Evolutionary conservation across 2,888 invertebrate genomes (phyloP).

Genomic region (Venustoraphidia nigricollis): DNA sequence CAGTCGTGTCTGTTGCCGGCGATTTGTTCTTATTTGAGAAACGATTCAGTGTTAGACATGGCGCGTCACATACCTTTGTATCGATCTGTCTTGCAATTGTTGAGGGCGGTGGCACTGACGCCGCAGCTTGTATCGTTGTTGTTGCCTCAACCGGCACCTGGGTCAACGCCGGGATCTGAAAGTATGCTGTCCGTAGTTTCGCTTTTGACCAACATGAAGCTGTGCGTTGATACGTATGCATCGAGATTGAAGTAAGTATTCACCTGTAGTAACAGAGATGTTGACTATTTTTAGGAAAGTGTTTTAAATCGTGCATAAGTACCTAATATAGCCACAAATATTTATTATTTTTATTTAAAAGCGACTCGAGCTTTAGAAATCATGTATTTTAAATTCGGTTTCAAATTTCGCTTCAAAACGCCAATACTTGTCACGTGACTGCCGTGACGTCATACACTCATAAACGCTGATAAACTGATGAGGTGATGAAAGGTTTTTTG

Average conservation of each 20-base stretch:
- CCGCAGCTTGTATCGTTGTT: constrained; percentile 41
- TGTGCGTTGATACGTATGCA: constrained; percentile 84
- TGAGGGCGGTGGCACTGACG: constrained; percentile 60
- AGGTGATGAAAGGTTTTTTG: too few species aligned
- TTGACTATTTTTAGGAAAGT: too few species aligned
- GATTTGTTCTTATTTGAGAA: constrained; percentile 77
- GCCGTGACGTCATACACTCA: too few species aligned
- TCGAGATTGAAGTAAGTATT: constrained; percentile 56
- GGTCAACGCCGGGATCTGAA: constrained; percentile 12
- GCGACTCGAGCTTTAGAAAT: too few species aligned
- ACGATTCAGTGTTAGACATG: constrained; percentile 93
- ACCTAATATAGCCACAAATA: too few species aligned
- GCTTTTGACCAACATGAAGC: constrained; percentile 72
- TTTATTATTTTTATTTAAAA: too few species aligned
- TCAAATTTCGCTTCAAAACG: too few species aligned
- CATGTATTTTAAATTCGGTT: too few species aligned
- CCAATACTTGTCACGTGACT: too few species aligned
- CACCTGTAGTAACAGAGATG: neutral
- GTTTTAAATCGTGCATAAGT: too few species aligned
- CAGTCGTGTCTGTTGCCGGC: constrained; percentile 78
- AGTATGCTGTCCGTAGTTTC: constrained; percentile 52
- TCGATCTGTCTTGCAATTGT: constrained; percentile 64
- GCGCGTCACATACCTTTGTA: constrained; percentile 92
- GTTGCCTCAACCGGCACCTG: constrained; percentile 32
- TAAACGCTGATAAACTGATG: too few species aligned